These are phyloP conservation scores for Phymatocera aterrima DNA, from an alignment of 2,888 invertebrate species.

Conservation along the genomic window DNA sequence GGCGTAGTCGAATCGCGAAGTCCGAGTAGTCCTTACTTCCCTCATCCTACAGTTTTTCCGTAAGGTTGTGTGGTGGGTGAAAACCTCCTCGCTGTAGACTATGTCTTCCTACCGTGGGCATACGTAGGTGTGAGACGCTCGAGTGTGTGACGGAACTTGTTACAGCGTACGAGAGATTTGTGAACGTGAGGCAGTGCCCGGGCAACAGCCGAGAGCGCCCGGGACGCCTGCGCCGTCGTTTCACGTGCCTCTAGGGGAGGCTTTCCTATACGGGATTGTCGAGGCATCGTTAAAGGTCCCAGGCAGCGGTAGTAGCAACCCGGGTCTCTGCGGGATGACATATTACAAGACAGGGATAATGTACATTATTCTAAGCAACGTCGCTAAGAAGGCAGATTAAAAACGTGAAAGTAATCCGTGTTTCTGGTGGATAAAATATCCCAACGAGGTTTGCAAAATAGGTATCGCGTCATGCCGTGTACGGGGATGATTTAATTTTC, in stretches of 20 bases:
- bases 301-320: slow-evolving; percentile 42
- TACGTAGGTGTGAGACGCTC: not conserved
- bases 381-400: slow-evolving; percentile 14
- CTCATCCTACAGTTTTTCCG: not conserved
- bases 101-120: slow-evolving; percentile 14
- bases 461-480: not conserved
- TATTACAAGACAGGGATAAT: slow-evolving; percentile 8
- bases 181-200: slow-evolving; percentile 48
- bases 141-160: slow-evolving; percentile 45
- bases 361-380: not conserved
- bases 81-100: slow-evolving; percentile 1
- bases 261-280: slow-evolving; percentile 33
- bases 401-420: not conserved
- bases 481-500: not conserved
- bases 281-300: slow-evolving; percentile 39
- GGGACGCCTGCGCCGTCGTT: slow-evolving; percentile 42
- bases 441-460: not conserved
- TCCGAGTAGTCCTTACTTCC: not conserved
- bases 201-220: slow-evolving; percentile 46
- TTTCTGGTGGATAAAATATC: not conserved
- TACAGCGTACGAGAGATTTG: slow-evolving; percentile 48
- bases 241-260: slow-evolving; percentile 17
- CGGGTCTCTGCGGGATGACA: slow-evolving; percentile 36
- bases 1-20: slow-evolving; percentile 7
- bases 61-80: slow-evolving; percentile 19